These are phyloP conservation scores for Sciurus vulgaris DNA, from an alignment of 2,797 vertebrate species.

Conservation along the genomic window DNA sequence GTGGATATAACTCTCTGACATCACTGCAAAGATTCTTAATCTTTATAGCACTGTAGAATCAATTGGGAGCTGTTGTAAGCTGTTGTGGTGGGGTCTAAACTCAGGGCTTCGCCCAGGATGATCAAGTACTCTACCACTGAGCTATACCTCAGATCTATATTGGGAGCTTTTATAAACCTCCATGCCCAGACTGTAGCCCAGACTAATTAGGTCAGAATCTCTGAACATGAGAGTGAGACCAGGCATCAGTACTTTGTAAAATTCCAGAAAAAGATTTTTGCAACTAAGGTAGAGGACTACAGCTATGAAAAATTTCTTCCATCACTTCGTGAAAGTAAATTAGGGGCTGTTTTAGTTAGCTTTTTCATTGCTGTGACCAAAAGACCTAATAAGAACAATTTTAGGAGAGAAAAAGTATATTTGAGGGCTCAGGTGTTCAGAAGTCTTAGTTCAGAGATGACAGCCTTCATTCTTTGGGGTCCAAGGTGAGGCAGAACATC, in stretches of 20 bases:
- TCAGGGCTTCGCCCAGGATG: not conserved
- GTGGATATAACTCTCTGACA: not conserved
- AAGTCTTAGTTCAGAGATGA: too few species aligned
- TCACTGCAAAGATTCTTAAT: not conserved
- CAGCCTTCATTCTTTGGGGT: too few species aligned
- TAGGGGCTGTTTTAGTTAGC: not conserved
- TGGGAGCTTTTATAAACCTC: not conserved
- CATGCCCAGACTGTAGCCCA: not conserved
- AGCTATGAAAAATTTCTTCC: not conserved
- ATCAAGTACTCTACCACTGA: not conserved
- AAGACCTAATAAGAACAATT: too few species aligned
- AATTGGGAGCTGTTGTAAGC: not conserved
- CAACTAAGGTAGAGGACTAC: not conserved
- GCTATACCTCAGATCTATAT: not conserved
- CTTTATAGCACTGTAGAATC: not conserved
- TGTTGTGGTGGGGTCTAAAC: not conserved
- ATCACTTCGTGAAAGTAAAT: not conserved
- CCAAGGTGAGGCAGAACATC: too few species aligned
- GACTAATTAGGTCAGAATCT: slow-evolving; percentile 25
- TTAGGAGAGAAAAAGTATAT: too few species aligned
- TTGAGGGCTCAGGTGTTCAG: too few species aligned
- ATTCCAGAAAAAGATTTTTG: not conserved
- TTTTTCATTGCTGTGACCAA: too few species aligned
- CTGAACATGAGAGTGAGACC: not conserved
- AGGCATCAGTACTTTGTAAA: not conserved